Percentiles rank a stretch among this genome's conserved stretches.
Conservation (phyloP, 2,113 vertebrate species). For the Phainopepla nitens region DNA sequence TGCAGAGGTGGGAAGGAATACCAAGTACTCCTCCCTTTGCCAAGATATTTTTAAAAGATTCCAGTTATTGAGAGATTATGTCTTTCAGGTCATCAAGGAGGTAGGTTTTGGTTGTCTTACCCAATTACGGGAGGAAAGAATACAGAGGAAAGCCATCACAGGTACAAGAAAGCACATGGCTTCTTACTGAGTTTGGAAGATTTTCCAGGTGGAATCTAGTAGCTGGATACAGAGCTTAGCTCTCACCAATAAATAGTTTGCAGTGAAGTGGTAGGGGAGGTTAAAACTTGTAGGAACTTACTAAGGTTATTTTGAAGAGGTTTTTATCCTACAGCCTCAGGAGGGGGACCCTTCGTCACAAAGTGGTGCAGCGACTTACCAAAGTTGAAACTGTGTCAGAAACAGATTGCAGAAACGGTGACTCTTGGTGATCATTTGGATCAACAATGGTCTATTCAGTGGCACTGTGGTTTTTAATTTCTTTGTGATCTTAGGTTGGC, state of each 20-base stretch:
- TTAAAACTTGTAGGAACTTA: neutral
- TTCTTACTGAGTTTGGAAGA: neutral
- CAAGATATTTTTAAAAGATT: neutral
- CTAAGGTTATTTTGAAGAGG: neutral
- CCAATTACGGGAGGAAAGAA: neutral
- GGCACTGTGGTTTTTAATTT: neutral
- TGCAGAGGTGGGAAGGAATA: neutral
- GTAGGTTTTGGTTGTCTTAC: neutral
- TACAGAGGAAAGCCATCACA: neutral
- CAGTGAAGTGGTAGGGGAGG: neutral
- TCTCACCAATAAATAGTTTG: neutral
- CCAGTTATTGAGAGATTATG: neutral
- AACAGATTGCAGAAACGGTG: neutral
- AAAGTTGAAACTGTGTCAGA: neutral
- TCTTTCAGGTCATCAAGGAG: neutral
- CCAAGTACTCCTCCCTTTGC: neutral
- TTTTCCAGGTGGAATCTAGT: neutral
- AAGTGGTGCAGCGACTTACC: neutral
- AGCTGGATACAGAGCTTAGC: neutral
- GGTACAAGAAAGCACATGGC: neutral
- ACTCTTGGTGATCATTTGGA: neutral
- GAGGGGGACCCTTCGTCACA: neutral
- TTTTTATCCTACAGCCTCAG: neutral
- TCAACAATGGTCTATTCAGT: neutral
- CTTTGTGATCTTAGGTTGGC: constrained; percentile 75